A percentile compares a stretch with the other conserved stretches of the same genome.
Conservation (phyloP, 1,140 invertebrate species). For the Anadara kagoshimensis region DNA sequence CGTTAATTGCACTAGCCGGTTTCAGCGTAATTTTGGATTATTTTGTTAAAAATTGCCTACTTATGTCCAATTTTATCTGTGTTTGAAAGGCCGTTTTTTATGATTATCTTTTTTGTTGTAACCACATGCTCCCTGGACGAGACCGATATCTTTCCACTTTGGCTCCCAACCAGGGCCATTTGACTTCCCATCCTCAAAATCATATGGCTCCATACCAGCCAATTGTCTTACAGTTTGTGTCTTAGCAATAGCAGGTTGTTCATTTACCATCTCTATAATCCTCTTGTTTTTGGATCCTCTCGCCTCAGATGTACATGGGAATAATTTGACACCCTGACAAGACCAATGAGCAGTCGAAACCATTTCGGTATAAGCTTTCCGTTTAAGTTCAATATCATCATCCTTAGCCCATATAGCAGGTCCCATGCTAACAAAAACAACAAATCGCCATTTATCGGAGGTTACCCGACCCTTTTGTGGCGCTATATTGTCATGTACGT, state of each 20-base stretch:
- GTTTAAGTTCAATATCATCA: conserved; percentile 46
- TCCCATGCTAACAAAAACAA: conserved; percentile 63
- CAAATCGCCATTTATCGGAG: conserved; percentile 59
- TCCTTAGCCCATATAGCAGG: conserved; percentile 55
- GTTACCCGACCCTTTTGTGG: conserved; percentile 44
- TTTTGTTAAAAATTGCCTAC: too few relatives aligned
- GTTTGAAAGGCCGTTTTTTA: too few relatives aligned
- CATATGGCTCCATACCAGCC: conserved; percentile 25
- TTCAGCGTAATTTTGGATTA: too few relatives aligned
- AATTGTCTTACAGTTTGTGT: conserved; percentile 24
- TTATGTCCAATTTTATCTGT: too few relatives aligned
- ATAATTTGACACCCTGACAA: conserved; percentile 47
- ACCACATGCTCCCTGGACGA: too few relatives aligned
- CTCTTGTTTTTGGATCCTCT: too few relatives aligned
- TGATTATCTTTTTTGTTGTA: too few relatives aligned
- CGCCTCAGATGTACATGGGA: too few relatives aligned
- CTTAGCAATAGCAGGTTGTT: conserved; percentile 22
- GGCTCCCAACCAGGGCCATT: conserved; percentile 40
- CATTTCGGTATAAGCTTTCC: conserved; percentile 49
- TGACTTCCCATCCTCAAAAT: conserved; percentile 23
- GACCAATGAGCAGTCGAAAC: conserved; percentile 62
- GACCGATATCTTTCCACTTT: conserved; percentile 3
- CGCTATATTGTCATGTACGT: conserved; percentile 53
- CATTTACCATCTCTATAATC: neutral
- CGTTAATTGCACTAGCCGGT: too few relatives aligned